Evolutionary conservation across 1,140 invertebrate genomes (phyloP), one percentile per base, ranked within the genome.

Genomic region (Aleiodes sp.): DNA sequence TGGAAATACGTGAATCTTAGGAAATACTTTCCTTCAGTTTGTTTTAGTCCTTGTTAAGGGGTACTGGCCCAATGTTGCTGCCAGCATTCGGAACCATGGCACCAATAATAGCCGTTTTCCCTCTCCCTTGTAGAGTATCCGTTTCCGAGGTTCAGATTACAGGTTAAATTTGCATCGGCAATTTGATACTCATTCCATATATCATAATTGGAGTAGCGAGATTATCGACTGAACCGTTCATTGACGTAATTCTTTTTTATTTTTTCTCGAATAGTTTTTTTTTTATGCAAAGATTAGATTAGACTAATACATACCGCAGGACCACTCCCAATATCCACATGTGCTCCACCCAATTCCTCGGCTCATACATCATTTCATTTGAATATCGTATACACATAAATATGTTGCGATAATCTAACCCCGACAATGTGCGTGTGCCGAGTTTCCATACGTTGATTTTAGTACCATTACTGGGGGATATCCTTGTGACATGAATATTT

Each of bases 271-370:
- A 24, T 19, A 16, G 12, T 2, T 52, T 16, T 52, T 59, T 68
- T 60, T 26, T 31, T 16, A 19, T 60, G 35, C 24, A 37, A 31
- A 68, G 65, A 68, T 68, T 66, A 66, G 39, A 60, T 63, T 29
- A 68, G 56, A 26, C 33, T 68, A 68, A 68, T 68, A 35, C 37
- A 59, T 35, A 28, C 41, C 21, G 46, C 41, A 46, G 2, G 31
- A 52, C 63, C 65, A 57, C 65, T 19, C 65, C 37, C 31, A 59
- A 37, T 33, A 35, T 35, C 46, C 56, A 46, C 57, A 60, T 37
- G 57, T 65, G 56, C 68, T 70, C 62, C 68, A 65, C 68, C 68
- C 68, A 65, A 59, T 70, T 65, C 59, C 68, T 70, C 68, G 39
- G 31, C 62, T 61, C 62, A 37, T 41, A 65, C 63, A 62, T 65